Evolutionary conservation across 2,113 vertebrate genomes (phyloP).

Genomic region (Anhinga rufa): DNA sequence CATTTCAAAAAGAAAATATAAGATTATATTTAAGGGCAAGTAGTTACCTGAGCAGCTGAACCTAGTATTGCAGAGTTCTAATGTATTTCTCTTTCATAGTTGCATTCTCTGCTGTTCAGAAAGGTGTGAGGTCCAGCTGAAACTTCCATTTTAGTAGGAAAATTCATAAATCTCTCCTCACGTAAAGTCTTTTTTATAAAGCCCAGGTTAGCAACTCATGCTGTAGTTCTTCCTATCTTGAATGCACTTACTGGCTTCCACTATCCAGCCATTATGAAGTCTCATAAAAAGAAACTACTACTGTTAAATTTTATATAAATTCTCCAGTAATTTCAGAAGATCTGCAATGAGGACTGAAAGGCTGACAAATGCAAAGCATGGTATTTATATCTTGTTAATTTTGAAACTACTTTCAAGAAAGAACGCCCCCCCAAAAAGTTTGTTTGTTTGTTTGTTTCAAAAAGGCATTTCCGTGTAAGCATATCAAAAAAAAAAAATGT

Average conservation of each 20-base stretch:
- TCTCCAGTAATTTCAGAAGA: background rate
- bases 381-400: background rate
- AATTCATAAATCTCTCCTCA: background rate
- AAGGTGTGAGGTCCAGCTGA: background rate
- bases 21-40: background rate
- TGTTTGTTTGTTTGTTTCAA: background rate
- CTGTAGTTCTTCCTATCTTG: background rate
- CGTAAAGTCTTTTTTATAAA: background rate
- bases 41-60: background rate
- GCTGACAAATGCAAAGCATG: background rate
- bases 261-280: background rate
- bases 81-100: background rate
- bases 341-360: background rate
- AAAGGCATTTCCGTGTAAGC: background rate
- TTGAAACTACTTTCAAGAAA: background rate
- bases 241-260: background rate
- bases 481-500: background rate
- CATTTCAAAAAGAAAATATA: background rate
- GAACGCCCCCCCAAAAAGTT: background rate
- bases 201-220: background rate
- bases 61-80: background rate
- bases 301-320: background rate
- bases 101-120: background rate
- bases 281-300: background rate
- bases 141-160: background rate